These are phyloP conservation scores for Oryzias melastigma DNA, from an alignment of 2,113 vertebrate species.

Conservation along the genomic window DNA sequence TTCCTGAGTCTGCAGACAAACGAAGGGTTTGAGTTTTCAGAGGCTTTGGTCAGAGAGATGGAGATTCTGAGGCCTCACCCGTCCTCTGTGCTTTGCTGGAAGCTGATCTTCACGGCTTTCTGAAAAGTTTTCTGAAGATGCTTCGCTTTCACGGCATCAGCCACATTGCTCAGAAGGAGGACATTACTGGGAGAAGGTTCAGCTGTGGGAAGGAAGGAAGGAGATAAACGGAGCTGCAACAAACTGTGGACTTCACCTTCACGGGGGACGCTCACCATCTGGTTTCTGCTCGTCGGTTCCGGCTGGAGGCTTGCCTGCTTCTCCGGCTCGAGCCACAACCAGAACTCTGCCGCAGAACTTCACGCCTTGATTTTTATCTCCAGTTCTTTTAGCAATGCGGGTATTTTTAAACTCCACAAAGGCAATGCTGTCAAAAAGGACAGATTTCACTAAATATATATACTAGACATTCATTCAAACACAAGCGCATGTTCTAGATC, in stretches of 20 bases:
- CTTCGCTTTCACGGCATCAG: slow-evolving; percentile 77
- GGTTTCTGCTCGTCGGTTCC: not conserved
- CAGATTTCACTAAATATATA: not conserved
- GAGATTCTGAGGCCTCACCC: slow-evolving; percentile 73
- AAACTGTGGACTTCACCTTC: not conserved
- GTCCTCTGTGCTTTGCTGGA: slow-evolving; percentile 82
- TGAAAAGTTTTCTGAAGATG: no score
- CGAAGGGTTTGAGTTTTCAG: not conserved
- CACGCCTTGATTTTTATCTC: slow-evolving; percentile 79
- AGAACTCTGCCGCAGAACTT: slow-evolving; percentile 84
- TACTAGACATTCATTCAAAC: not conserved
- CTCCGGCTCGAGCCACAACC: slow-evolving; percentile 80
- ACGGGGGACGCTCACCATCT: slow-evolving; percentile 30
- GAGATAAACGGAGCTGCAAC: not conserved
- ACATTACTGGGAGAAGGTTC: slow-evolving; percentile 61
- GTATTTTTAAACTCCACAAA: slow-evolving; percentile 89
- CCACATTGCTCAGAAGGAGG: slow-evolving; percentile 85
- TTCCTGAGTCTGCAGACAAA: slow-evolving; percentile 77
- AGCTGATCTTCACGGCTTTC: slow-evolving; percentile 81
- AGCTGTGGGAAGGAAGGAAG: slow-evolving; percentile 14
- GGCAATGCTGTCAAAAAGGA: slow-evolving; percentile 81
- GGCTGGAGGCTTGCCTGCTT: slow-evolving; percentile 66
- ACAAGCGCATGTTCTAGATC: no score
- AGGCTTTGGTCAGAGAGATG: no score
- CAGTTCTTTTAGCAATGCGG: slow-evolving; percentile 77